Base-by-base conservation (phyloP, 2,113 vertebrate species). In the Odobenus rosmarus region DNA sequence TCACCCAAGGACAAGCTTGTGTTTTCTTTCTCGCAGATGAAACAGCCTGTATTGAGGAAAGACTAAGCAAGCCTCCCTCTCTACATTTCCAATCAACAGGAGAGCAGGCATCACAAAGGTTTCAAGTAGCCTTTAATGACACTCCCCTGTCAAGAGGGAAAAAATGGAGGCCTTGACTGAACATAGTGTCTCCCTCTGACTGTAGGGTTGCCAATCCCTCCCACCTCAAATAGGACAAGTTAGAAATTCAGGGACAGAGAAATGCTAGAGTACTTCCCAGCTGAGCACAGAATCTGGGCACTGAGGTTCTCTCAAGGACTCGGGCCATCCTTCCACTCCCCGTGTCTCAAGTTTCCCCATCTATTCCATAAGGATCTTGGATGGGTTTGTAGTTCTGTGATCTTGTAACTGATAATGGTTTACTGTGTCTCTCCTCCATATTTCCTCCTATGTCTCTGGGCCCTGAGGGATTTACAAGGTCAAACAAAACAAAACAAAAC, bases 401-500 rank as follows among this genome's bases (percentile, higher is more conserved):
- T 67, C 49, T 51, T 36, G 3, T 62, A 84, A 15, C 67, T 74
- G 49, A 80, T 11, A 13, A 18, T 69, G 72, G 46, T 49, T 88
- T 67, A 24, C 14, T 36, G 53, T 55, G 24, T 92, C 46, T 95
- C 62, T 90, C 84, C 55, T 90, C 71, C 46, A 5, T 8, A 77
- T 57, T 69, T 83, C 53, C n/a, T 71, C 51, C 42, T 62, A 42
- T 46, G 14, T 72, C 51, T 76, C 33, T 88, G 12, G 67, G 62
- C 81, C 82, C 26, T 21, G 46, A 92, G 31, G 61, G 26, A 79
- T 80, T 87, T 79, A 64, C 23, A 82, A 9, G 55, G 39, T 71
- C 85, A 84, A 91, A 39, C 39, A 67, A 90, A 76, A 95, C 86
- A 95, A 90, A 76, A 95, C 86, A 95, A 15, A 31, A 72, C 36